These are phyloP conservation scores for Catharus minimus DNA, from an alignment of 2,113 vertebrate species.

Conservation along the genomic window DNA sequence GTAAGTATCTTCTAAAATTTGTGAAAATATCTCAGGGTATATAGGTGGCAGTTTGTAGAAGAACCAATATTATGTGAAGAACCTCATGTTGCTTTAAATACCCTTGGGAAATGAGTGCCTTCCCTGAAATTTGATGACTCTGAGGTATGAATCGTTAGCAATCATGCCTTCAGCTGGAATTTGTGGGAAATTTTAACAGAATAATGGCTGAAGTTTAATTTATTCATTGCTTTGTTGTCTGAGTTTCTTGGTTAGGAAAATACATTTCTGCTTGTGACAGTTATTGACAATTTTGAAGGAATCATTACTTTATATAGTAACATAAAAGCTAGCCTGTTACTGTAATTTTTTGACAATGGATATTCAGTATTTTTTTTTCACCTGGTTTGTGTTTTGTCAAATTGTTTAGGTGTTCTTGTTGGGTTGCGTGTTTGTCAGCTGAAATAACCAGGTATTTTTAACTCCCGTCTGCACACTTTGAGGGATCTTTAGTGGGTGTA, in stretches of 20 bases:
- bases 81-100: neutral
- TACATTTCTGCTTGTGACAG: neutral
- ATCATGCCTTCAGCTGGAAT: neutral
- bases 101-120: neutral
- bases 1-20: neutral
- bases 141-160: neutral
- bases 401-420: constrained; percentile 42
- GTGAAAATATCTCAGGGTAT: neutral
- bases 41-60: neutral
- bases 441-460: constrained; percentile 19
- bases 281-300: neutral
- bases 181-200: neutral
- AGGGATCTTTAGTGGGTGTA: neutral
- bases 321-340: neutral
- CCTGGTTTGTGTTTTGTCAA: constrained; percentile 25
- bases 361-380: neutral
- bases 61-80: neutral
- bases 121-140: neutral
- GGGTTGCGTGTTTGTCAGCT: constrained; percentile 40
- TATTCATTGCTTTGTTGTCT: neutral
- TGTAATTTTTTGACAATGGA: neutral
- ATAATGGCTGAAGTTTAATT: neutral
- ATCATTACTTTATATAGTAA: neutral
- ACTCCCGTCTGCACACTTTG: neutral
- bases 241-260: neutral